Percentiles rank a stretch among this genome's conserved stretches.
phyloP scores from a whole-genome alignment of 2,888 invertebrate genomes.

The Drosophila quasianomalipes region DNA sequence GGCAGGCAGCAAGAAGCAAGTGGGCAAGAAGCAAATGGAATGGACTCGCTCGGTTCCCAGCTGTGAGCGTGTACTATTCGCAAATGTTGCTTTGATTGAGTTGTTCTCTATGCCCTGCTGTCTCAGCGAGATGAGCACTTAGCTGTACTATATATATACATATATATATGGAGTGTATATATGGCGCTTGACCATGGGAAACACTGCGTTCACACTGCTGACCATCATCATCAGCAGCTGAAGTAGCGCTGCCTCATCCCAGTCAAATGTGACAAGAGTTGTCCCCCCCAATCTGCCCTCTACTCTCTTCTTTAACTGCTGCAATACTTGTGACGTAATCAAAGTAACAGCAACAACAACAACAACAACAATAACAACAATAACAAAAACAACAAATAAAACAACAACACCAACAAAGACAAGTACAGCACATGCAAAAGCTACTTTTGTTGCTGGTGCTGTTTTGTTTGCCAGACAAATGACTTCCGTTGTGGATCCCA shows the following conservation, averaged over 20 bases:
- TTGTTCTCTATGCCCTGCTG: slow-evolving; percentile 69
- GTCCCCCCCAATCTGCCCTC: neutral
- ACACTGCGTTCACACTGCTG: slow-evolving; percentile 46
- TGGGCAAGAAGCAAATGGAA: slow-evolving; percentile 51
- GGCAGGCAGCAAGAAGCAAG: slow-evolving; percentile 30
- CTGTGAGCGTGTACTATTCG: slow-evolving; percentile 38
- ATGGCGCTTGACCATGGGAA: slow-evolving; percentile 71
- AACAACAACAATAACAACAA: slow-evolving; percentile 22
- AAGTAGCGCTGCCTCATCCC: slow-evolving; percentile 26
- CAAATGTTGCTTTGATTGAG: slow-evolving; percentile 75
- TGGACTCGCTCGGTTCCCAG: slow-evolving; percentile 72
- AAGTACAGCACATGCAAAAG: slow-evolving; percentile 55
- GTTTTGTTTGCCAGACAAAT: slow-evolving; percentile 66
- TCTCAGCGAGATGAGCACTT: slow-evolving; percentile 66
- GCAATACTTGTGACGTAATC: slow-evolving; percentile 52
- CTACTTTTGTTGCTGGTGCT: slow-evolving; percentile 39
- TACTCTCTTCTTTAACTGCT: slow-evolving; percentile 8
- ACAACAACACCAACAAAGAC: slow-evolving; percentile 19
- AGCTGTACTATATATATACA: slow-evolving; percentile 69
- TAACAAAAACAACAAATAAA: slow-evolving; percentile 12
- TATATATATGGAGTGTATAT: slow-evolving; percentile 29
- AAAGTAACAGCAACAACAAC: slow-evolving; percentile 25
- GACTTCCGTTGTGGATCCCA: slow-evolving; percentile 75
- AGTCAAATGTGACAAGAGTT: slow-evolving; percentile 49
- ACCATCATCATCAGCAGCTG: slow-evolving; percentile 34